Base-by-base conservation (phyloP, 53 echinoderm and acorn worm genomes). In the Henricia sp. region DNA sequence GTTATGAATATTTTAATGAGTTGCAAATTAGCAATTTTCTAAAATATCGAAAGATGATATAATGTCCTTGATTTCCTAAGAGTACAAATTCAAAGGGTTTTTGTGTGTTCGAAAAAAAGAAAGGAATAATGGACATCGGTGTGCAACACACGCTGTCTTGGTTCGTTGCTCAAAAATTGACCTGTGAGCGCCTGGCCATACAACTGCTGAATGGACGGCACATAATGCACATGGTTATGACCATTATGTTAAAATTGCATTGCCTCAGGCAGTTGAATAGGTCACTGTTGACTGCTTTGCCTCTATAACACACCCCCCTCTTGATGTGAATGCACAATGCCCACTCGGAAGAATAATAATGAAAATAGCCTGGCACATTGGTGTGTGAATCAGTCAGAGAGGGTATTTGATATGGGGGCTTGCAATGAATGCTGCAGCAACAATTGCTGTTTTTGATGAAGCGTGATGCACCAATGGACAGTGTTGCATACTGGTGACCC, bases 281-380 rank as follows among this genome's bases (percentile, higher is more conserved):
- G 77, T 77, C 77, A 77, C 60, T 17, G 40, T 42, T 59, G 41
- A 59, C 41, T 77, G 59, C 40, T 41, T 40, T 58, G 60, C 60
- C 41, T 60, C 40, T 43, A 36, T 30, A 39, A 40, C 23, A 52
- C 24, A 32, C 68, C 68, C 38, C 68, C 68, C 33, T 24, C 24
- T 9, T 21, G 4, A 68, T 40, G 68, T 68, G 68, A 68, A 12
- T 68, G 41, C 41, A 68, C 68, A 68, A 40, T 68, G 25, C 64
- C 41, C 38, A 19, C 42, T 46, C 57, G 14, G 43, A 14, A 50
- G 41, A 56, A 60, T 76, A 57, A 38, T 56, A 77, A 75, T 75
- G 75, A 57, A 75, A 75, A 59, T 77, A 60, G 77, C 58, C 23
- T 17, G 24, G 77, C 77, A 77, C 77, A 77, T 77, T 58, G 77